Evolutionary conservation across 2,888 invertebrate species (phyloP), one percentile per base, ranked within the genome.

Genomic region (Harmothoe impar): DNA sequence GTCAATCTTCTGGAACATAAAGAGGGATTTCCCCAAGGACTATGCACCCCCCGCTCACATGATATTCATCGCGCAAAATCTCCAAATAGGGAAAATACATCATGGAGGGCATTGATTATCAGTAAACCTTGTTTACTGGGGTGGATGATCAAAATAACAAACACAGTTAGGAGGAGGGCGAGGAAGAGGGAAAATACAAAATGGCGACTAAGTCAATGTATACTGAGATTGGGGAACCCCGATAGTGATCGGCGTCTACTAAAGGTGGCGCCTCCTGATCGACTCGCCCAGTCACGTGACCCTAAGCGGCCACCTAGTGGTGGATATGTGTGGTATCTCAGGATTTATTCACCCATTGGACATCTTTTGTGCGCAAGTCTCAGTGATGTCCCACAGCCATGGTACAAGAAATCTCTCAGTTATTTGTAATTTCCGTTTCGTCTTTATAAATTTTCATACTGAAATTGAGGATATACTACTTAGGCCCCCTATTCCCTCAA

Each of bases 231-330:
- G 72, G 29, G 29, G 25, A 29, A 29, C 31, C 29, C 29, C 17
- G 72, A 72, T 72, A 72, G 72, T 72, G 72, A 72, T 72, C 72
- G 72, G 0, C 7, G 29, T n/a, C 31, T 15, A 1, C 72, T 23
- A 23, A 29, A 72, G 72, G 72, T 72, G 72, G 72, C 72, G 72
- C 72, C 72, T 72, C 72, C 29, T 72, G 25, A 72, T 72, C 31
- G 29, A 72, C 25, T 15, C 0, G 25, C 7, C 15, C 72, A 7
- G 29, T 72, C 72, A 72, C 72, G 72, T 72, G 72, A 29, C 29
- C 29, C 29, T 29, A 25, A 72, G 72, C 0, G n/a, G 72, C 20
- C 72, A 72, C 72, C 72, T 72, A 15, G 72, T 29, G 72, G 72
- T 72, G 29, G 5, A 29, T 25, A 72, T 23, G 43, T 20, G 62